phyloP scores from a whole-genome alignment of 2,113 vertebrate species.

The Irena cyanogastra region DNA sequence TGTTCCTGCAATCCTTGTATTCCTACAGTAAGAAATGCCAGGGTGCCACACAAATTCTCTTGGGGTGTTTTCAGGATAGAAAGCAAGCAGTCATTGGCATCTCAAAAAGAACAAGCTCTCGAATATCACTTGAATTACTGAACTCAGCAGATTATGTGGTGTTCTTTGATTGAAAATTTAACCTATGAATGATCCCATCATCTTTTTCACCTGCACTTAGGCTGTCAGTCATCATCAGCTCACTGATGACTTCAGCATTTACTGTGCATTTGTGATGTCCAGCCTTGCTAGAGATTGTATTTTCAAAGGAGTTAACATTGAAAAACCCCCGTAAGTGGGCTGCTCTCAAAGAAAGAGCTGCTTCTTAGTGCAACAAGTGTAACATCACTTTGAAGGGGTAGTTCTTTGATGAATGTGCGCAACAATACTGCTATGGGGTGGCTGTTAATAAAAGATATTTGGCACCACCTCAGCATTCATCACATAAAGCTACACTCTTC shows the following conservation, averaged over 20 bases:
- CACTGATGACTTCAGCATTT: not conserved
- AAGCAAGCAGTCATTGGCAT: not conserved
- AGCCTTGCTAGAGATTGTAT: not conserved
- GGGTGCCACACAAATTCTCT: not conserved
- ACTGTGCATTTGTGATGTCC: not conserved
- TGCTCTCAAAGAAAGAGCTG: not conserved
- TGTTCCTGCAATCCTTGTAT: not conserved
- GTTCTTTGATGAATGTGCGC: accelerated
- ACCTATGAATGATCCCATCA: not conserved
- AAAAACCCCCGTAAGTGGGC: not conserved
- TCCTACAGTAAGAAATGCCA: not conserved
- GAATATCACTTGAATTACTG: not conserved
- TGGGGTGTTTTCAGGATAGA: not conserved
- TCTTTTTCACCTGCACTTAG: not conserved
- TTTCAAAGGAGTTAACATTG: not conserved
- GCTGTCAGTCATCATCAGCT: not conserved
- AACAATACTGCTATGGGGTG: not conserved
- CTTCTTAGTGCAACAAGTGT: not conserved
- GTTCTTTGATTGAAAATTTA: not conserved
- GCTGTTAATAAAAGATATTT: not conserved
- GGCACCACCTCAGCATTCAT: not conserved
- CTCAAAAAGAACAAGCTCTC: not conserved
- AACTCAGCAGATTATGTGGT: not conserved
- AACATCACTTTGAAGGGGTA: not conserved
- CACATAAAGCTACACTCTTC: not conserved